A percentile compares a stretch with the other conserved stretches of the same genome.
phyloP scores from a whole-genome alignment of 1,140 invertebrate genomes.

The Zelostemma sp. region DNA sequence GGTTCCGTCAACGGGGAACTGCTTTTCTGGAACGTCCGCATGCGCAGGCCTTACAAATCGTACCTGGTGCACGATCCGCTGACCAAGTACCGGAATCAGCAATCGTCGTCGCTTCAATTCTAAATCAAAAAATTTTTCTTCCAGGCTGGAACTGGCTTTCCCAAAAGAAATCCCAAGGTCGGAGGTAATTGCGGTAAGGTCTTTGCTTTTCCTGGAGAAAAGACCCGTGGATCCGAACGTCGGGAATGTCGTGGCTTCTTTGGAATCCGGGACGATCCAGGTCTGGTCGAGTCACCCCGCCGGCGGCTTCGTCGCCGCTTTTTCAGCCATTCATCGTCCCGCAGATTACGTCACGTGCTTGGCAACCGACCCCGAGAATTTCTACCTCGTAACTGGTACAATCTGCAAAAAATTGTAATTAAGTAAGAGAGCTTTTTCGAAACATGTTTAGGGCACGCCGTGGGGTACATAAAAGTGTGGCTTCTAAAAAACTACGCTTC shows the following conservation, averaged over 20 bases:
- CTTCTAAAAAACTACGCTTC: slow-evolving; percentile 74
- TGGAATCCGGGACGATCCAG: slow-evolving; percentile 79
- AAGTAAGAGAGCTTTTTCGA: too few species aligned
- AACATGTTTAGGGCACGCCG: slow-evolving; percentile 68
- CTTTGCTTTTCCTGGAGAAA: slow-evolving; percentile 71
- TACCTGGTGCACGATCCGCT: slow-evolving; percentile 52
- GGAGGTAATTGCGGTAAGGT: too few species aligned
- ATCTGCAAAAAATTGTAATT: too few species aligned
- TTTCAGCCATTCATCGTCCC: slow-evolving; percentile 75
- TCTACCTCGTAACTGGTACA: slow-evolving; percentile 76
- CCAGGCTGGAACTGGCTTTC: too few species aligned
- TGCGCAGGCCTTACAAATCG: slow-evolving; percentile 75
- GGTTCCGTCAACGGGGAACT: slow-evolving; percentile 81
- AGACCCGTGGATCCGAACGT: slow-evolving; percentile 67
- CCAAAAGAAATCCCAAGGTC: background rate
- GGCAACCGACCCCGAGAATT: slow-evolving; percentile 75
- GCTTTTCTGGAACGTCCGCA: slow-evolving; percentile 82
- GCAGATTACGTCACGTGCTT: slow-evolving; percentile 78
- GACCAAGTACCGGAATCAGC: slow-evolving; percentile 35
- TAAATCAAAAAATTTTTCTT: slow-evolving; percentile 5
- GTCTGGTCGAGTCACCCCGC: slow-evolving; percentile 80
- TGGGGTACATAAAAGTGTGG: slow-evolving; percentile 82
- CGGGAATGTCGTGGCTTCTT: slow-evolving; percentile 75
- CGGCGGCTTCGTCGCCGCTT: slow-evolving; percentile 75
- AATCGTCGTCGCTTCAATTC: background rate